Base-by-base conservation (phyloP, 1,140 invertebrate genomes). In the Drosophila parvula region DNA sequence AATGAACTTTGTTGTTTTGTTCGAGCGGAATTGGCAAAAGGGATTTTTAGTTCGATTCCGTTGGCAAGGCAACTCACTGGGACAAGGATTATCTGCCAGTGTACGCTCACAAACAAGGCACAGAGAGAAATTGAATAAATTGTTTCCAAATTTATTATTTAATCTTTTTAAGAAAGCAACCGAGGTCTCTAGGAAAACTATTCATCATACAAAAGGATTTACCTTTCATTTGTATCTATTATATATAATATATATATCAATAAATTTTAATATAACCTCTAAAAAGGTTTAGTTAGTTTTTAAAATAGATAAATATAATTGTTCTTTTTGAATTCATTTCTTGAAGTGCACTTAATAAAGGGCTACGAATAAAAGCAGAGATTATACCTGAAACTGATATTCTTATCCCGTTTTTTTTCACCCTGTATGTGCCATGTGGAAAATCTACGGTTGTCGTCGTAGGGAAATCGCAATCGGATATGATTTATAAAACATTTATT, bases 1-100 rank as follows among this genome's bases (percentile, higher is more conserved):
- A 77, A 77, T 69, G 64, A 78, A 78, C 74, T 73, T 77, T 77
- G 65, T 62, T 77, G 50, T 67, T 77, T 18, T 27, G 51, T 55
- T 55, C 51, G 47, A 68, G 69, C 47, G 65, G 67, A 77, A 80
- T 55, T 53, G 43, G 41, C 41, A 41, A 71, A 55, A 32, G 36
- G 65, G 44, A 41, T 73, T 70, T 71, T 43, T 55, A 27, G 14
- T 30, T 28, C n/a, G 51, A 68, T 47, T 63, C 16, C n/a, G 62
- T 50, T 75, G 47, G 34, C 47, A 55, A 61, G 53, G 48, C 68
- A 73, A 79, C 62, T 12, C 51, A 27, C 34, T 10, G 32, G 38
- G n/a, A n/a, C 51, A 22, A 9, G 36, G 68, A 70, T 71, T 71
- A 71, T 71, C 68, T 48, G 43, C 8, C 41, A 57, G 43, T 56